phyloP scores from a whole-genome alignment of 2,113 vertebrate genomes.

The Phylloscopus whistleri region DNA sequence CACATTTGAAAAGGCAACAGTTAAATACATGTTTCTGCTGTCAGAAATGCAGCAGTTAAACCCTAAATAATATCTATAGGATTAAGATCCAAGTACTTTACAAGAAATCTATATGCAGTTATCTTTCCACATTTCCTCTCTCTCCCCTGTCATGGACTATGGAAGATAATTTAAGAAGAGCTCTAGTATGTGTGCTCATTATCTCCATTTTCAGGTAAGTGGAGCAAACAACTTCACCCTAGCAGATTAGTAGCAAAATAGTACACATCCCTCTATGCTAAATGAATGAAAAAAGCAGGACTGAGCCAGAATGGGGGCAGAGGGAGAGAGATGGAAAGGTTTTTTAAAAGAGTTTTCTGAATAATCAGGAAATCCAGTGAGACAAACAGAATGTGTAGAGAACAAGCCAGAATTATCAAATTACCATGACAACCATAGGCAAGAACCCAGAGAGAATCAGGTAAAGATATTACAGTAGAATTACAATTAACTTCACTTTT shows the following conservation, averaged over 20 bases:
- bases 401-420: conserved; percentile 68
- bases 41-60: conserved; percentile 64
- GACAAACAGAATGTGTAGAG: conserved; percentile 50
- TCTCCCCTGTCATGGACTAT: not conserved
- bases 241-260: conserved; percentile 47
- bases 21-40: conserved; percentile 56
- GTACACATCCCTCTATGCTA: not conserved
- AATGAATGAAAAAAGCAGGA: conserved; percentile 46
- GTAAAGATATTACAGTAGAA: conserved; percentile 68
- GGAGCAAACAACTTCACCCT: conserved; percentile 54
- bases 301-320: not conserved
- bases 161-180: conserved; percentile 19
- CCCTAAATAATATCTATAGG: not conserved
- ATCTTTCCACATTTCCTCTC: conserved; percentile 13
- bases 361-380: conserved; percentile 72
- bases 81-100: not conserved
- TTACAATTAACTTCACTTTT: conserved; percentile 34
- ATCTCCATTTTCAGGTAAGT: conserved; percentile 49
- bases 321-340: not conserved
- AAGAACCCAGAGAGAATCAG: conserved; percentile 68
- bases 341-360: conserved; percentile 65
- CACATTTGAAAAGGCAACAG: conserved; percentile 59
- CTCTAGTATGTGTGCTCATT: conserved; percentile 10
- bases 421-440: conserved; percentile 76
- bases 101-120: conserved; percentile 1